phyloP scores from a whole-genome alignment of 1,140 invertebrate species.

The Nomia melanderi region DNA sequence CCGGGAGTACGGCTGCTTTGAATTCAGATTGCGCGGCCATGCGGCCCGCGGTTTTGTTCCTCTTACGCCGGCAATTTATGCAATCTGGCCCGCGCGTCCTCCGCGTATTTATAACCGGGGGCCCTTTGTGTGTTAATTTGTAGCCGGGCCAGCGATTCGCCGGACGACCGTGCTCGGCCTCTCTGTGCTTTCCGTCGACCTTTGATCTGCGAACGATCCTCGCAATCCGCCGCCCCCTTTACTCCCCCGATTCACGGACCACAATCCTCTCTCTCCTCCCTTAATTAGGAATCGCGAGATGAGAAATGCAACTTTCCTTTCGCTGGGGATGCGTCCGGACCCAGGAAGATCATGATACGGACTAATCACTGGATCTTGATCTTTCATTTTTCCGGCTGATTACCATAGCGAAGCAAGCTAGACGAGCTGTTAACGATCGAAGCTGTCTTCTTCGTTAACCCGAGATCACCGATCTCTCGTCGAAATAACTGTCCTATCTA shows the following conservation, averaged over 20 bases:
- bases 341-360: too few relatives aligned
- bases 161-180: constrained; percentile 14
- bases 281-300: constrained; percentile 26
- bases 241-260: constrained; percentile 20
- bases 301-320: too few relatives aligned
- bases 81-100: constrained; percentile 73
- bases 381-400: too few relatives aligned
- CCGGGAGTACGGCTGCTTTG: constrained; percentile 68
- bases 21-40: constrained; percentile 76
- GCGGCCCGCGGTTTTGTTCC: constrained; percentile 70
- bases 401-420: too few relatives aligned
- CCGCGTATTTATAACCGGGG: constrained; percentile 74
- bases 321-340: too few relatives aligned
- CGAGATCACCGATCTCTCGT: too few relatives aligned
- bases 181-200: constrained; percentile 38
- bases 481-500: too few relatives aligned
- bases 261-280: constrained; percentile 15
- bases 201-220: constrained; percentile 50
- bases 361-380: background rate
- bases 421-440: too few relatives aligned
- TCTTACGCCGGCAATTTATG: constrained; percentile 74
- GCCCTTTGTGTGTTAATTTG: constrained; percentile 81
- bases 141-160: constrained; percentile 66
- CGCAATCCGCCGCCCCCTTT: background rate
- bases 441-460: too few relatives aligned